Percentiles rank a stretch among this genome's conserved stretches.
phyloP scores from a whole-genome alignment of 2,888 invertebrate species.

The Diarsia rubi region DNA sequence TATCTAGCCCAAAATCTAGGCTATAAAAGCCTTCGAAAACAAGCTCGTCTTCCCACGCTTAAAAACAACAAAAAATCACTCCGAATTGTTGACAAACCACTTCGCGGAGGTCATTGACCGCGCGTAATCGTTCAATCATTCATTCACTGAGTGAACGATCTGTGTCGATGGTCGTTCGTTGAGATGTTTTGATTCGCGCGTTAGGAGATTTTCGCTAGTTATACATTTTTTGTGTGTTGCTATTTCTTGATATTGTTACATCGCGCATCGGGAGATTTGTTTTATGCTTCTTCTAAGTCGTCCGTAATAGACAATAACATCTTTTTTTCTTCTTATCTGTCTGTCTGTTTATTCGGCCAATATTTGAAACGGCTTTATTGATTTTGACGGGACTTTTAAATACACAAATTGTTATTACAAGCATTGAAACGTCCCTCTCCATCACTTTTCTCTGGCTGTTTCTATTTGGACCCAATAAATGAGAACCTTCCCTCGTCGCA shows the following conservation, averaged over 20 bases:
- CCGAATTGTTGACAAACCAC: conserved; percentile 70
- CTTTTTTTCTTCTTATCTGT: no score
- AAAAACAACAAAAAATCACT: conserved; percentile 50
- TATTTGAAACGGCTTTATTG: no score
- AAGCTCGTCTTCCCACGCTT: conserved; percentile 63
- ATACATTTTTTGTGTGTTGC: background rate
- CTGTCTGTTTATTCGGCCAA: no score
- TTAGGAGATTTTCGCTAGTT: conserved; percentile 27
- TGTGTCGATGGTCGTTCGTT: conserved; percentile 44
- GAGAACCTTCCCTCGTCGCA: no score
- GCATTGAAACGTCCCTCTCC: no score
- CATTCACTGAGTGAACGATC: conserved; percentile 62
- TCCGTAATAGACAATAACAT: no score
- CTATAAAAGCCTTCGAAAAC: conserved; percentile 26
- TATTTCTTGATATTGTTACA: background rate
- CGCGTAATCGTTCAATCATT: conserved; percentile 68
- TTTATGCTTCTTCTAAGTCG: no score
- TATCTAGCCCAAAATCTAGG: conserved; percentile 44
- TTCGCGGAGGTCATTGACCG: conserved; percentile 58
- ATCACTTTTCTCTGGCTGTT: no score
- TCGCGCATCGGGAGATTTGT: no score
- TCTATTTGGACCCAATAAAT: no score
- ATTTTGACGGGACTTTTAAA: no score
- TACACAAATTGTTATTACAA: no score
- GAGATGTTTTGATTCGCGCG: conserved; percentile 29